Evolutionary conservation across 2,888 invertebrate species (phyloP), one percentile per base, ranked within the genome.

Genomic region (Malthinus seriepunctatus): DNA sequence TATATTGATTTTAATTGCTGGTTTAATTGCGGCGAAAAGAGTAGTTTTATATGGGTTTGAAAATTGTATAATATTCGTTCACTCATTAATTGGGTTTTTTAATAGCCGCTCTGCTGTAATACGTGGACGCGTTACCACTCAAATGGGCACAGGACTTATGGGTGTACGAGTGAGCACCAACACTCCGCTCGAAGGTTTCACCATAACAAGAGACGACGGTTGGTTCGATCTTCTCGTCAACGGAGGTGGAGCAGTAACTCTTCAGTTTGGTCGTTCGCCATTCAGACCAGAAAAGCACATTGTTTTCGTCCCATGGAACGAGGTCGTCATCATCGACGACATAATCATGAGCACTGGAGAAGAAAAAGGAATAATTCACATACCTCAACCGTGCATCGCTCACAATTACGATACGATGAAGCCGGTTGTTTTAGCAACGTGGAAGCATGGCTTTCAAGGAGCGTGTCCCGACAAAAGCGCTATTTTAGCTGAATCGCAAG

Each of bases 151-250:
- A 73, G 96, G 97, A 33, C 82, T 99, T 68, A 93, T 96, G 78
- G 98, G 98, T 32, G 97, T 97, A 7, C 86, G 97, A 65, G 97
- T 99, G 3, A 93, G 93, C 63, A 96, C 97, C 39, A 91, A 91
- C 55, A 93, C 93, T 3, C 91, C 95, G n/a, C 83, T 94, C 46
- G 97, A 96, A 82, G 98, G 98, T 9, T 97, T 96, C 80, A 98
- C 98, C 0, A 79, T 95, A 57, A 95, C 95, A 2, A 83, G 94
- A 59, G 93, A 93, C 67, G 94, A 94, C 71, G 95, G 95, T 48
- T 94, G 93, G 93, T 99, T 99, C 81, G 99, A 99, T 81, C 85
- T 99, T 49, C 85, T 99, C 74, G 97, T 99, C 10, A 99, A 99
- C 79, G 99, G 99, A n/a, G 99, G 98, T 1, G 97, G 97, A 0